Base-by-base conservation (phyloP, 2,888 invertebrate species). In the Plemyria rubiginata region DNA sequence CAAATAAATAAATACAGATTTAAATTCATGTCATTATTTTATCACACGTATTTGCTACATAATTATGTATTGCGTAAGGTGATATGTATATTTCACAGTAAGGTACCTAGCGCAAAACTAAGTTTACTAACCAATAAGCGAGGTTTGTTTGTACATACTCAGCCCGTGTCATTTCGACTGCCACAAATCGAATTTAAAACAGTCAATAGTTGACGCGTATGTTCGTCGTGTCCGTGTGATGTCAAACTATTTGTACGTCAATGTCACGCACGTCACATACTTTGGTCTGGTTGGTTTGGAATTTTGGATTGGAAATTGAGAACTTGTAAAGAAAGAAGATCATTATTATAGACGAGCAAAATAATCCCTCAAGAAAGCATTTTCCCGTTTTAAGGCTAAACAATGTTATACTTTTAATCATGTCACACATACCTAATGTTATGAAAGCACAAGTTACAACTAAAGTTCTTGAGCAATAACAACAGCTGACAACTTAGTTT, bases 141-240 rank as follows among this genome's bases (percentile, higher is more conserved):
- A 22, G 22, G 22, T 22, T 22, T 22, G 22, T 22, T 2, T 22
- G 22, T 22, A 22, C n/a, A n/a, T n/a, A n/a, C n/a, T 22, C 22
- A 22, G 22, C 3, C 22, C 22, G 22, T n/a, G n/a, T 22, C 22
- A 22, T 22, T 22, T 22, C 22, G 22, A 22, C 22, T 22, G 22
- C 22, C 22, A n/a, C n/a, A n/a, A n/a, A n/a, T n/a, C n/a, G n/a
- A n/a, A n/a, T n/a, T n/a, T n/a, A n/a, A n/a, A n/a, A n/a, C n/a
- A 22, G 32, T 32, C 32, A 32, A 6, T 29, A 29, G 1, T 56
- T 68, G 70, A 65, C 70, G 58, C 56, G 12, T 78, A 66, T 65
- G 51, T 69, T 77, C 79, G 77, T 86, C 87, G 87, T 87, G 87
- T 83, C 78, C 83, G 68, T 71, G 68, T 76, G 71, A 71, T 82